Base-by-base conservation (phyloP, 2,113 vertebrate genomes). In the Delphinapterus leucas region DNA sequence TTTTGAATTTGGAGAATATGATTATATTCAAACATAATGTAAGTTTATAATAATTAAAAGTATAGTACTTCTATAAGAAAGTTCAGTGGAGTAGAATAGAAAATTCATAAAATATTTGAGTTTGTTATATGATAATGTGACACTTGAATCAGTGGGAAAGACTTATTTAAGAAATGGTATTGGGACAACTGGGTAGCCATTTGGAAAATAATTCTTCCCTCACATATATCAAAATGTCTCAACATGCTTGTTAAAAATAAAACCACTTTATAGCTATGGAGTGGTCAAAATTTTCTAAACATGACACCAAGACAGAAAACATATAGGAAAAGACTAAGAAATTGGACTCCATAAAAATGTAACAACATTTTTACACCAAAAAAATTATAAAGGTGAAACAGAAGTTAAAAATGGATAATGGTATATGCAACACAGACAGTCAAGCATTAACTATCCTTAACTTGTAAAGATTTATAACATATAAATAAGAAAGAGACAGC, bases 221-320 rank as follows among this genome's bases (percentile, higher is more conserved):
- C 83, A 89, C 15, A 0, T 47, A 38, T 85, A 82, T 77, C 26
- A 68, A 63, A 68, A 82, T 81, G 8, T 73, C 31, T 90, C 70
- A 70, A 49, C 58, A 33, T 68, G 26, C 47, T 94, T 83, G n/a
- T 47, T 96, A 77, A 93, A 83, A 94, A n/a, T 76, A 60, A 93
- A 87, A 63, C 41, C 25, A 55, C n/a, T 85, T 82, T 58, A 38
- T 36, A 61, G 31, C 12, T 91, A 73, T 17, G 2, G 38, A 79
- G 58, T 23, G 25, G 47, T 79, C 31, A 73, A 44, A 53, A 53
- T 28, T 58, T 76, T 85, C 80, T 58, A 60, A 89, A 25, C 41
- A 25, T 31, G 28, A 28, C 26, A 53, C n/a, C 61, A 55, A 60
- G 55, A 31, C 20, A 95, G 89, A 49, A 87, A 68, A 28, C 49